A percentile compares a stretch with the other conserved stretches of the same genome.
Evolutionary conservation across 2,888 invertebrate species (phyloP).

Genomic region (Heliconius ismenius): DNA sequence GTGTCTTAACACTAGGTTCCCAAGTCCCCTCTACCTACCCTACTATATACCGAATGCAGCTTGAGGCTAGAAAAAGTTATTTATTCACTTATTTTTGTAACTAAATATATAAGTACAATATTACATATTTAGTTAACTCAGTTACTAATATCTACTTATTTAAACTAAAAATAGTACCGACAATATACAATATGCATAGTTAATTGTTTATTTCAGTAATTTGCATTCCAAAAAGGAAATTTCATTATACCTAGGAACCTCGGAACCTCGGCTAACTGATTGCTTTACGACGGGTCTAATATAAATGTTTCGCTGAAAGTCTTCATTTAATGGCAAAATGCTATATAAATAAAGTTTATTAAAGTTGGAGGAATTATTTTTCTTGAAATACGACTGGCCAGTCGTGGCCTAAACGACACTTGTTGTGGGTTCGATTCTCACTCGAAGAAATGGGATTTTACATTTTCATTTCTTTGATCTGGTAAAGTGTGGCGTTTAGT

Average conservation of each 20-base stretch:
- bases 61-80: no score
- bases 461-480: no score
- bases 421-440: no score
- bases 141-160: no score
- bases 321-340: slow-evolving; percentile 11
- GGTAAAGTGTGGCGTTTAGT: no score
- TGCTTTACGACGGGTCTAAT: slow-evolving; percentile 17
- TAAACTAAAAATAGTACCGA: no score
- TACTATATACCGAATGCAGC: not conserved
- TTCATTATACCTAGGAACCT: not conserved
- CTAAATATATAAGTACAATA: no score
- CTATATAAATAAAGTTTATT: not conserved
- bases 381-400: not conserved
- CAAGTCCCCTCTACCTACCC: not conserved
- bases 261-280: slow-evolving; percentile 7
- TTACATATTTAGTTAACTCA: no score
- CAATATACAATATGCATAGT: not conserved
- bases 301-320: not conserved
- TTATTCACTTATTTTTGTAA: no score
- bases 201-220: slow-evolving; percentile 17
- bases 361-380: not conserved
- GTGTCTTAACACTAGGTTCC: not conserved
- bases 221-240: slow-evolving; percentile 9
- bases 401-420: no score
- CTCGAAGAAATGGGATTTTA: no score